Base-by-base conservation (phyloP, 2,888 invertebrate genomes). In the Epinotia brunnichana region DNA sequence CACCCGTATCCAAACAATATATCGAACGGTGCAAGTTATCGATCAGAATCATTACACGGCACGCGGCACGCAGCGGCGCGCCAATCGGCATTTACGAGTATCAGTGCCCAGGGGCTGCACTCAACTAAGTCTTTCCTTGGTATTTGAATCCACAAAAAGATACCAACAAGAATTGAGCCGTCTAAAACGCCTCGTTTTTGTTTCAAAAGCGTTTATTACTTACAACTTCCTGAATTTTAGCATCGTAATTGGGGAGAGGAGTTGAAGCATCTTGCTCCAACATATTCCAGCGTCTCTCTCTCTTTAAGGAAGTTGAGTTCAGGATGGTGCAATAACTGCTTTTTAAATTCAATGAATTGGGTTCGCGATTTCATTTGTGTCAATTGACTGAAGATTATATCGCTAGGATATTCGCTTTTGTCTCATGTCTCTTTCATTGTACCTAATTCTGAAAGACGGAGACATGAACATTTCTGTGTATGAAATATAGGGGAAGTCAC, bases 41-140 rank as follows among this genome's bases (percentile, higher is more conserved):
- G 41, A 66, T 66, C 54, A 41, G n/a, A 21, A 13, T 35, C 63
- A 63, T 54, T 64, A 54, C 53, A 35, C 53, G 64, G 19, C 53
- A 15, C 39, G 39, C 9, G 17, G 39, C 53, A 63, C 19, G 21
- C 21, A 19, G 19, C 21, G 21, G 15, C 21, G 21, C 3, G 61
- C 21, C 41, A 13, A 7, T 44, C n/a, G 41, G n/a, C 41, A 48
- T 29, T 62, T 48, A 62, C n/a, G 48, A 48, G 48, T n/a, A n/a
- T n/a, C n/a, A n/a, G n/a, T 48, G n/a, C 48, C 48, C n/a, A n/a
- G n/a, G n/a, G n/a, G 48, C n/a, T n/a, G 48, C 48, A n/a, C 7
- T 2, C 11, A 44, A 44, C 44, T 15, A 1, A 13, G 15, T 2
- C 15, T n/a, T 48, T 48, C n/a, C 48, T n/a, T n/a, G 15, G 48